These are phyloP conservation scores for Agelastica alni DNA, from an alignment of 2,888 invertebrate species.

Conservation along the genomic window DNA sequence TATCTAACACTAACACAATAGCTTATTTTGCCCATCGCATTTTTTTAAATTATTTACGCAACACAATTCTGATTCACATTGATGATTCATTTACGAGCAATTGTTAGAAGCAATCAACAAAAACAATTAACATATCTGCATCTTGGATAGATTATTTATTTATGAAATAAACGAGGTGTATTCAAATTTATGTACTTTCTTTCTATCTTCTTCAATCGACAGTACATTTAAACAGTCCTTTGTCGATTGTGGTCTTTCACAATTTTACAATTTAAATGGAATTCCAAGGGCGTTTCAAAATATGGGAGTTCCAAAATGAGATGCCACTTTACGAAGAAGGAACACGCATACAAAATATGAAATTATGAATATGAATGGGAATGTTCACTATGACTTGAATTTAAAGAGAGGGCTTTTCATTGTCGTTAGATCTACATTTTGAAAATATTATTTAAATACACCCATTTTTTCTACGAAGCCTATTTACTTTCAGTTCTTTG, in stretches of 20 bases:
- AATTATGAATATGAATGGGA: slow-evolving; percentile 11
- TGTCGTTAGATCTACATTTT: too few relatives aligned
- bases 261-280: slow-evolving; percentile 17
- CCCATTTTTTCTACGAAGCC: too few relatives aligned
- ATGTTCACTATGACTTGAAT: slow-evolving; percentile 4
- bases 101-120: background rate
- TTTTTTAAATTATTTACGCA: slow-evolving; percentile 4
- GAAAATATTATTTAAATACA: too few relatives aligned
- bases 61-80: slow-evolving; percentile 7
- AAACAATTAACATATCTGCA: slow-evolving; percentile 5
- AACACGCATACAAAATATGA: slow-evolving; percentile 8
- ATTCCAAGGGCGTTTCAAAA: slow-evolving; percentile 20
- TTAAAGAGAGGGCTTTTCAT: slow-evolving; percentile 1
- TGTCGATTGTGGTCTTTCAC: slow-evolving; percentile 8
- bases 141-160: too few relatives aligned
- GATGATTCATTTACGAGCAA: slow-evolving; percentile 11
- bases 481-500: too few relatives aligned
- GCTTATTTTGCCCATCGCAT: background rate
- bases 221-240: background rate
- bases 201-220: background rate
- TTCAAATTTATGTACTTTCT: background rate
- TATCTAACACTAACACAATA: slow-evolving; percentile 4
- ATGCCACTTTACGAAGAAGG: slow-evolving; percentile 5
- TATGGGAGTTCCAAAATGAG: slow-evolving; percentile 16
- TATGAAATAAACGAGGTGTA: too few relatives aligned